Percentiles rank a stretch among this genome's conserved stretches.
Conservation (phyloP, 2,888 invertebrate species). For the Dasypogon diadema region DNA sequence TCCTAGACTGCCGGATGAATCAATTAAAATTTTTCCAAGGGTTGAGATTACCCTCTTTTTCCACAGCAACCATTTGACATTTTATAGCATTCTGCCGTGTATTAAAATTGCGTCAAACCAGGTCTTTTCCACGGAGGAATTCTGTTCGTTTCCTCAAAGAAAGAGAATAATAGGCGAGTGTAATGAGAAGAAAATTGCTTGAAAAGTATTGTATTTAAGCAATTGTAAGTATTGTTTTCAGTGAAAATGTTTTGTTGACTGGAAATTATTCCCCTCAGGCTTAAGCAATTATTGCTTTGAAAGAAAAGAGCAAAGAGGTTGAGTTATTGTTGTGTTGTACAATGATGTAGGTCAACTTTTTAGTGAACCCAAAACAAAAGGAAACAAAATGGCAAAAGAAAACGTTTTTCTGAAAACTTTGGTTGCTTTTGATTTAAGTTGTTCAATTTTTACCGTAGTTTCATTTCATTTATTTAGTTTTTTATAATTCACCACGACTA, state of each 20-base stretch:
- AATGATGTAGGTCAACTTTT: no score
- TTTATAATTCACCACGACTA: no score
- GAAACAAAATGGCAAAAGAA: no score
- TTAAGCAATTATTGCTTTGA: not conserved
- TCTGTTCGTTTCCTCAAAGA: not conserved
- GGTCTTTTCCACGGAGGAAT: not conserved
- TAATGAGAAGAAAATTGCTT: constrained; percentile 43
- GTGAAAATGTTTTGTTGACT: constrained; percentile 35
- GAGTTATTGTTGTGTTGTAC: constrained; percentile 29
- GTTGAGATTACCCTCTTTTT: constrained; percentile 16
- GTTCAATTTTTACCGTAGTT: no score
- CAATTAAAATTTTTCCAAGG: constrained; percentile 42
- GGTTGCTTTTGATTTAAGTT: no score
- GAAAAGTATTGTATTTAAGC: constrained; percentile 32
- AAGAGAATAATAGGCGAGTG: constrained; percentile 14
- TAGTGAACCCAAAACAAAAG: no score
- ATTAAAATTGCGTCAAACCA: constrained; percentile 8
- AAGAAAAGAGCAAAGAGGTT: constrained; percentile 11
- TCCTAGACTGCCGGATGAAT: constrained; percentile 14
- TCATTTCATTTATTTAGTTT: no score
- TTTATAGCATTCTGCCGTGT: not conserved
- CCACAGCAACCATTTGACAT: constrained; percentile 5
- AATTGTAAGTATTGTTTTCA: constrained; percentile 42
- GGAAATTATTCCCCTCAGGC: not conserved
- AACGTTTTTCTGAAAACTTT: no score